Evolutionary conservation across 2,113 vertebrate genomes (phyloP), one percentile per base, ranked within the genome.

Genomic region (Tyrannus savana): DNA sequence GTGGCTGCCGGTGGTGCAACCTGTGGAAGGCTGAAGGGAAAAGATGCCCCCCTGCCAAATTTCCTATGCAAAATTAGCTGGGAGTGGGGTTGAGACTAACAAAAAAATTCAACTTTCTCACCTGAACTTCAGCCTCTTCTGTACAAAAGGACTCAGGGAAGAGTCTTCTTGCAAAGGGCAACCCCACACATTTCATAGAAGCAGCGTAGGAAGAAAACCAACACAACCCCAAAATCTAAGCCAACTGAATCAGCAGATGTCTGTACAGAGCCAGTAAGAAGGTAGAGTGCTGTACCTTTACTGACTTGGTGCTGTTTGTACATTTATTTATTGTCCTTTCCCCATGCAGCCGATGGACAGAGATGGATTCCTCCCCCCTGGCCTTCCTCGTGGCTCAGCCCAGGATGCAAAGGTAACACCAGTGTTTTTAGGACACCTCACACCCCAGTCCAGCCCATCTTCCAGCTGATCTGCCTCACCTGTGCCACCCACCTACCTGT

Each of bases 321-420:
- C 39, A 49, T 91, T 49, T 88, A 33, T 73, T 94, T 64, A 39
- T 39, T 7, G 2, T 27, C 6, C 3, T 52, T 60, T 74, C 24
- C 25, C 22, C 2, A 1, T 0, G 1, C 12, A n/a, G 59, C 14
- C 1, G 1, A 66, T 24, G 28, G 31, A 39, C 69, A 44, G 39
- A 39, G 39, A 19, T 30, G 35, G 58, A 44, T 60, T 60, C 53
- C 47, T 10, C n/a, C 50, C 71, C 33, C 47, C 37, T 2, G 6
- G n/a, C 35, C 47, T 46, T 50, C 72, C 74, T 78, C 4, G 3
- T 39, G 55, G 75, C 47, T 71, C 30, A 78, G 12, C 21, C 4
- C 3, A 58, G 44, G 13, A 41, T 68, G 33, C 24, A 24, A 76
- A 85, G 10, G 18, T 5, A 9, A 25, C 46, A 33, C 52, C 2